Evolutionary conservation across 2,797 vertebrate species (phyloP), one percentile per base, ranked within the genome.

Genomic region (Stomatorhinus walkeri): DNA sequence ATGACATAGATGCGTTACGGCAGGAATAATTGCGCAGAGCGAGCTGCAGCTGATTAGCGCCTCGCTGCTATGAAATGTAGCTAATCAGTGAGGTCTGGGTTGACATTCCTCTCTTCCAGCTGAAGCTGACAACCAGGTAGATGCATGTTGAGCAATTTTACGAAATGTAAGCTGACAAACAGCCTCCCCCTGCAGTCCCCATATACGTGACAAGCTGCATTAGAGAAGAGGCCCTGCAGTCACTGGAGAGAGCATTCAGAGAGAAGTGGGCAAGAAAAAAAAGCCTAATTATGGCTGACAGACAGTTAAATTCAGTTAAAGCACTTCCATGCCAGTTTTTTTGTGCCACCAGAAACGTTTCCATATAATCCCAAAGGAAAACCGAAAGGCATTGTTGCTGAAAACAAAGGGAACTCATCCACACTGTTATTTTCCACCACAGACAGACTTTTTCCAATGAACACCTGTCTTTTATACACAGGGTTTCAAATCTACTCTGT

Each of bases 1-100:
- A 90, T 91, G 87, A 89, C 85, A 49, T 49, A 87, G 88, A 87
- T 88, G 90, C 85, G 83, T 89, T 87, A 86, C 85, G 24, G 81
- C 10, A 52, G 85, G 87, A 46, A 88, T 88, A 90, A 91, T 51
- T 90, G 89, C 56, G 85, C n/a, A 56, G 19, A 40, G 54, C 2
- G 46, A 83, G 46, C 83, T 12, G 46, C 9, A 9, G 83, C 83
- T 49, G 48, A 85, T 24, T 85, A 85, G 43, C 14, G 14, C 12
- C 36, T 68, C 24, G 24, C 68, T 76, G 68, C 68, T 36, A 76
- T 36, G 68, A 76, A 40, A 76, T 76, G 32, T 24, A 76, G 68
- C 28, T 76, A 40, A 40, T 76, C 68, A 76, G 68, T 19, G 36
- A 85, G 48, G 83, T 22, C n/a, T 85, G 48, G 43, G 32, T 32